phyloP scores from a whole-genome alignment of 1,140 invertebrate species.

The Papilio dardanus region DNA sequence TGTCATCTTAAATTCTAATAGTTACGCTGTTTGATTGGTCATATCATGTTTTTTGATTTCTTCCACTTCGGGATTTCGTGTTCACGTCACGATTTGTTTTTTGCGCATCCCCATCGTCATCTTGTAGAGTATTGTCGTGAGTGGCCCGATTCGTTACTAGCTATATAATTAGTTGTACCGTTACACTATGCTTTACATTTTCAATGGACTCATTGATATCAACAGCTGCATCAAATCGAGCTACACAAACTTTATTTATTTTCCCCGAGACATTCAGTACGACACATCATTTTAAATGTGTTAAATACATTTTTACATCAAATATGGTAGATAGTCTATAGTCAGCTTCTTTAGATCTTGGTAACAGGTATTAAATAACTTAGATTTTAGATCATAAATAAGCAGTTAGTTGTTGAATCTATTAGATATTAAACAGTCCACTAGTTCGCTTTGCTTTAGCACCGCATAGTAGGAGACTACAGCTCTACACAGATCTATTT shows the following conservation, averaged over 20 bases:
- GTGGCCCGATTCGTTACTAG: constrained; percentile 69
- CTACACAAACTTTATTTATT: constrained; percentile 68
- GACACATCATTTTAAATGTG: constrained; percentile 13
- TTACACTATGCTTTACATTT: constrained; percentile 71
- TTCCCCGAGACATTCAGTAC: constrained; percentile 40
- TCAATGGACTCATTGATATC: constrained; percentile 62
- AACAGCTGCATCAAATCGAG: constrained; percentile 51
- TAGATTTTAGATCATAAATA: not conserved
- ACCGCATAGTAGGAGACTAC: not conserved
- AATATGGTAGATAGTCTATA: too few species aligned
- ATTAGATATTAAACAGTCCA: not conserved
- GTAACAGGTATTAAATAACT: not conserved
- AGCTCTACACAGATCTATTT: not conserved
- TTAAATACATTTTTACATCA: not conserved
- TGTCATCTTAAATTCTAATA: constrained; percentile 26
- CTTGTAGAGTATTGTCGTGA: constrained; percentile 66
- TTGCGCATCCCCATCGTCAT: constrained; percentile 63
- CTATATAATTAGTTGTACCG: constrained; percentile 78
- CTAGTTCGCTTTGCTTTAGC: not conserved
- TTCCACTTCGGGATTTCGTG: constrained; percentile 48
- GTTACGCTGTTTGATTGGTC: constrained; percentile 45
- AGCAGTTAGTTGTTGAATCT: not conserved
- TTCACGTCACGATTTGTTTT: constrained; percentile 67
- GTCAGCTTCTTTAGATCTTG: not conserved
- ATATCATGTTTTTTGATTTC: constrained; percentile 53